Evolutionary conservation across 2,113 vertebrate genomes (phyloP).

Genomic region (Sylvilagus bachmani): DNA sequence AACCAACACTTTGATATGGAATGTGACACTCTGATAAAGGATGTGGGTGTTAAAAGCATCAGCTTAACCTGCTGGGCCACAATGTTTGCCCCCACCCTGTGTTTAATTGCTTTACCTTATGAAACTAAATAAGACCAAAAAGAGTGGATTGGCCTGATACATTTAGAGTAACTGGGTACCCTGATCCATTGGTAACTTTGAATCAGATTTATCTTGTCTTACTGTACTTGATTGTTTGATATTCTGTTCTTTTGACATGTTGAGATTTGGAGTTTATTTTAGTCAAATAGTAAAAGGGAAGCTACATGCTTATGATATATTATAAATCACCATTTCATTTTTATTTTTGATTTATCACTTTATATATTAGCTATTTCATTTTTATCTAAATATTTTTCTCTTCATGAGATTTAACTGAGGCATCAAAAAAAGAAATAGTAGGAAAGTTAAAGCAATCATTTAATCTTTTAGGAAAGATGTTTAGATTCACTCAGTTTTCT

Average conservation of each 20-base stretch:
- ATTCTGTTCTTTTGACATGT: slow-evolving; percentile 43
- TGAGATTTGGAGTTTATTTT: slow-evolving; percentile 15
- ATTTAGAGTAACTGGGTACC: slow-evolving; percentile 15
- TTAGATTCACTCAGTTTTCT: slow-evolving; percentile 37
- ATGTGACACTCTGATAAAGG: too few relatives aligned
- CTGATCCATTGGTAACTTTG: slow-evolving; percentile 5
- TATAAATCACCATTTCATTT: slow-evolving; percentile 10
- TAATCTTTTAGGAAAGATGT: slow-evolving; percentile 36
- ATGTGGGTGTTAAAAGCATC: too few relatives aligned
- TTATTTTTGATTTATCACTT: slow-evolving; percentile 5
- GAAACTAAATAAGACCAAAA: slow-evolving; percentile 28
- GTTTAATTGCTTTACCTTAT: neutral
- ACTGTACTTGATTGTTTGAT: slow-evolving; percentile 43
- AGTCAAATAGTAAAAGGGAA: slow-evolving; percentile 1
- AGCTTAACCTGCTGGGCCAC: too few relatives aligned
- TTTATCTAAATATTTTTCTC: slow-evolving; percentile 48
- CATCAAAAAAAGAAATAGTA: neutral
- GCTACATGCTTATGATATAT: neutral
- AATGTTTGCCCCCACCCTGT: too few relatives aligned
- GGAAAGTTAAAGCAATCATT: slow-evolving; percentile 44
- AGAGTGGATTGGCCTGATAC: neutral
- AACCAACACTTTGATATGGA: too few relatives aligned
- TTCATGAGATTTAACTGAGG: neutral
- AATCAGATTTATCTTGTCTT: slow-evolving; percentile 53
- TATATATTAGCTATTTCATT: slow-evolving; percentile 13